Evolutionary conservation across 2,113 vertebrate species (phyloP).

Genomic region (Montifringilla adamsi): DNA sequence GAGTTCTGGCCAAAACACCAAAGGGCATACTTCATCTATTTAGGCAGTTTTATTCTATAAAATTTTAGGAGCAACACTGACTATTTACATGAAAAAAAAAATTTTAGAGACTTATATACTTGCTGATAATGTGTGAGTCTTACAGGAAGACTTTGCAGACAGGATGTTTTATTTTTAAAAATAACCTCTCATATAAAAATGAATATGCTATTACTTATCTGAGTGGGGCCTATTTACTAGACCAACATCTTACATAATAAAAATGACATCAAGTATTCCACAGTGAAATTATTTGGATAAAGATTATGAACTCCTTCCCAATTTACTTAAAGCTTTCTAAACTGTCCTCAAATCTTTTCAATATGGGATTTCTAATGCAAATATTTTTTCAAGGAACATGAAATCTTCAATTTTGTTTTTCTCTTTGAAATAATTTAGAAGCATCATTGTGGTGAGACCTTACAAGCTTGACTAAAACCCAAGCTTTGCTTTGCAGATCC

Average conservation of each 20-base stretch:
- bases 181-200: background rate
- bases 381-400: background rate
- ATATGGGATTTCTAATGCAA: background rate
- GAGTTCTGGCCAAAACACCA: background rate
- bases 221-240: background rate
- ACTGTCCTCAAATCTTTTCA: background rate
- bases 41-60: background rate
- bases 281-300: background rate
- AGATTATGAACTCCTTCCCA: background rate
- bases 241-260: background rate
- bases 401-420: background rate
- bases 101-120: background rate
- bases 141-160: background rate
- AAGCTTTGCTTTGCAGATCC: background rate
- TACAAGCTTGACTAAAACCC: background rate
- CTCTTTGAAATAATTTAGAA: background rate
- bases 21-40: background rate
- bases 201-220: background rate
- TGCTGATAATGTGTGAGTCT: background rate
- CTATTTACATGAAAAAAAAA: background rate
- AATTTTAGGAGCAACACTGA: background rate
- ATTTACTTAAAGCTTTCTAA: background rate
- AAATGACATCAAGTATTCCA: background rate
- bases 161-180: background rate
- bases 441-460: background rate